These are phyloP conservation scores for Tetropium fuscum DNA, from an alignment of 2,888 invertebrate species.

Conservation along the genomic window DNA sequence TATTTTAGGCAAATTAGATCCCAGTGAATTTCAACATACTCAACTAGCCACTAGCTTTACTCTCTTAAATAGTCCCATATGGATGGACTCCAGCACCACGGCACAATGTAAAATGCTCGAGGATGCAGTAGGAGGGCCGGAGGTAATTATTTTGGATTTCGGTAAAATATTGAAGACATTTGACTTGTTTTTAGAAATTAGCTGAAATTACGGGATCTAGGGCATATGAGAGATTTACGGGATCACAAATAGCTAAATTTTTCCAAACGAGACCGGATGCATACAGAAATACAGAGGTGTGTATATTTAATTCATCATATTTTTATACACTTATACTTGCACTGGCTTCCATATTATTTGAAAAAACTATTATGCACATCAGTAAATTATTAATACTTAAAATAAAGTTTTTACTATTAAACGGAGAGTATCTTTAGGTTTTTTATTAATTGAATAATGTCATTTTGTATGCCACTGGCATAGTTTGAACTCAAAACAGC, in stretches of 20 bases:
- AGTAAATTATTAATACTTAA: too few relatives aligned
- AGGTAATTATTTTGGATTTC: slow-evolving; percentile 64
- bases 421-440: too few relatives aligned
- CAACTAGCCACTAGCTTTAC: slow-evolving; percentile 86
- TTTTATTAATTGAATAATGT: too few relatives aligned
- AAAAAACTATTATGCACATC: too few relatives aligned
- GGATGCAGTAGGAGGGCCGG: slow-evolving; percentile 78
- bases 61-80: slow-evolving; percentile 85
- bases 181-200: slow-evolving; percentile 71
- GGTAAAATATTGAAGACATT: background rate
- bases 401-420: too few relatives aligned
- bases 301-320: background rate
- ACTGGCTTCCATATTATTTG: too few relatives aligned
- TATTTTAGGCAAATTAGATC: slow-evolving; percentile 74
- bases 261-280: slow-evolving; percentile 76
- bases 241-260: slow-evolving; percentile 93
- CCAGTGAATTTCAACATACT: slow-evolving; percentile 83
- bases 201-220: slow-evolving; percentile 86
- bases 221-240: slow-evolving; percentile 93
- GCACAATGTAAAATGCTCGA: slow-evolving; percentile 84
- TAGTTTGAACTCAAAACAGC: too few relatives aligned
- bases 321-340: background rate
- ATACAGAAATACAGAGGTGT: slow-evolving; percentile 81
- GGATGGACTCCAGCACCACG: slow-evolving; percentile 95
- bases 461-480: too few relatives aligned